Evolutionary conservation across 2,797 vertebrate species (phyloP), one percentile per base, ranked within the genome.

Genomic region (Vireo griseus): DNA sequence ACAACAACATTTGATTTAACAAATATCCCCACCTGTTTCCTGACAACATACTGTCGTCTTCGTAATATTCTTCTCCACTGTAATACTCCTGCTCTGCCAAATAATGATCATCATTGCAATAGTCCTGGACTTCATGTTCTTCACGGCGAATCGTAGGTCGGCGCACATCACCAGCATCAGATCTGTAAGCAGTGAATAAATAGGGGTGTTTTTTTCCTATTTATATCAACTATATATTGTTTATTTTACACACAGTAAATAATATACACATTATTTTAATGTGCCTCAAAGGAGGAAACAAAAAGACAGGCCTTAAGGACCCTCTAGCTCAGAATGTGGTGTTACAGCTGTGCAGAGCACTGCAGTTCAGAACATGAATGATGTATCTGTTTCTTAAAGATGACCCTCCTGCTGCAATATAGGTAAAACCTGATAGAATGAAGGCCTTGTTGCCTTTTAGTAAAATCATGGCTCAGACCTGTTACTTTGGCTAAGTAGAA

Each of bases 61-160:
- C 99, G 31, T 98, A 99, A 96, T 98, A 98, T 91, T 99, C 99
- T 71, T 99, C 99, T 20, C 99, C 98, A 29, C 99, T 99, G 96
- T 98, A 99, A 97, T 99, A 99, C 42, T 99, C 99, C 54, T 97
- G 98, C 44, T 98, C 98, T 91, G 97, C 99, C 35, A 98, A 96
- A 93, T 98, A 98, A 73, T 74, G 97, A 82, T 99, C 98, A 81
- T 99, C 98, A 59, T 99, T 98, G 94, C 98, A 98, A 92, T 97
- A 97, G 37, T 98, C 97, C 9, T 90, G 93, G 12, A 97, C 94
- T 45, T 98, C 97, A 0, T 98, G 98, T 48, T 99, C 99, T 96
- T 99, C 99, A 37, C 98, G 98, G 86, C 98, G 97, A 97, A 99
- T 99, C 50, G 98, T 99, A 9, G 99, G 99, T 51, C 98, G 97